Conservation (phyloP, 2,888 invertebrate species). For the Leptinotarsa rubiginosa region DNA sequence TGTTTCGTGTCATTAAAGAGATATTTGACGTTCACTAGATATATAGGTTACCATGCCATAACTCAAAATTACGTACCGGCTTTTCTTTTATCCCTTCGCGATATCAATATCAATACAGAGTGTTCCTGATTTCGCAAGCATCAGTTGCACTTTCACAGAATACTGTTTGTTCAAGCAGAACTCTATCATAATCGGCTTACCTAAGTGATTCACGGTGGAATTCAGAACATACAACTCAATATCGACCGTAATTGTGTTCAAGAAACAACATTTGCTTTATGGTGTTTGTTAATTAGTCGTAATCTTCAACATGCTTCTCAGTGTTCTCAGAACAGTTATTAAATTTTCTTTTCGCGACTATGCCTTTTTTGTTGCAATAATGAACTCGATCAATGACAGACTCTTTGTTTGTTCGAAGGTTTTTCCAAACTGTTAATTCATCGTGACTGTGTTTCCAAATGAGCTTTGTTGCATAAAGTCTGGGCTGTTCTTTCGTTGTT, state of each 20-base stretch:
- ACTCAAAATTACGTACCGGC: conserved; percentile 26
- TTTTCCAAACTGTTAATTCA: conserved; percentile 15
- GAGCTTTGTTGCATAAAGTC: conserved; percentile 6
- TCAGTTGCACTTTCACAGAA: conserved; percentile 33
- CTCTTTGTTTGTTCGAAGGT: conserved; percentile 29
- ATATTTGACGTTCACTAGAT: background rate
- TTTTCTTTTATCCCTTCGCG: conserved; percentile 33
- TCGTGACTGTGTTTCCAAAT: conserved; percentile 19
- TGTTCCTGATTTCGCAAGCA: conserved; percentile 34
- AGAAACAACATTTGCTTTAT: background rate
- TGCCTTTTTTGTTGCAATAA: conserved; percentile 21
- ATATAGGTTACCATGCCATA: conserved; percentile 30
- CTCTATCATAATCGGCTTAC: conserved; percentile 13
- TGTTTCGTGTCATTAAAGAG: background rate
- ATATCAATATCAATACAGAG: conserved; percentile 19
- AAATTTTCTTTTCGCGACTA: conserved; percentile 19
- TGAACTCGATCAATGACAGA: conserved; percentile 27
- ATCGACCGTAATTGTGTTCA: conserved; percentile 26
- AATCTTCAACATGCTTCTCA: background rate
- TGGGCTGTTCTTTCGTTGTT: background rate
- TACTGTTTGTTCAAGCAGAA: conserved; percentile 17
- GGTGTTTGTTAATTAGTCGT: conserved; percentile 18
- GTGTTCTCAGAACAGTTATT: conserved; percentile 20
- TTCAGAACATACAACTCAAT: conserved; percentile 38
- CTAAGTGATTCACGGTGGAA: conserved; percentile 35